Conservation (phyloP, 2,888 invertebrate species). For the Drosophila nr. perissopoda region DNA sequence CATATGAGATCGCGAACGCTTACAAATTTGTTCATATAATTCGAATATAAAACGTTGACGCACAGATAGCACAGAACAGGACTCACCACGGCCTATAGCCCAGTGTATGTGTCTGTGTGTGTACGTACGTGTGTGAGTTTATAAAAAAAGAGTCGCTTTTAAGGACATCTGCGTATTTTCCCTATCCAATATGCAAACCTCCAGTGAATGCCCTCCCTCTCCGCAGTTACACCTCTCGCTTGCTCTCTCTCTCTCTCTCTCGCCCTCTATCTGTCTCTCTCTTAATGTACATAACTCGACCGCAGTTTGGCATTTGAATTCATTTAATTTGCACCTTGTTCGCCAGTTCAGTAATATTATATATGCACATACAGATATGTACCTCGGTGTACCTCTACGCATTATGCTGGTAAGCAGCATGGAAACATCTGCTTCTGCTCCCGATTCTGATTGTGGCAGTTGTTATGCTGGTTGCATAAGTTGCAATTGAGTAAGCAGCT, state of each 20-base stretch:
- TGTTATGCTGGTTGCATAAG: slow-evolving; percentile 38
- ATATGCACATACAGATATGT: slow-evolving; percentile 19
- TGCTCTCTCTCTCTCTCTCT: neutral
- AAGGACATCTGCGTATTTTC: slow-evolving; percentile 82
- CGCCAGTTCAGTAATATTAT: slow-evolving; percentile 66
- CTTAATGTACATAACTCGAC: slow-evolving; percentile 30
- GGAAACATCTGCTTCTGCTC: slow-evolving; percentile 31
- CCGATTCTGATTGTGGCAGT: slow-evolving; percentile 6
- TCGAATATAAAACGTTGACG: slow-evolving; percentile 55
- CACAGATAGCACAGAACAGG: slow-evolving; percentile 49
- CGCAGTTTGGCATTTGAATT: slow-evolving; percentile 70
- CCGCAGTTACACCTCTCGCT: slow-evolving; percentile 11
- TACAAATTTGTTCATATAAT: slow-evolving; percentile 82
- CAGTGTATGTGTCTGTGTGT: slow-evolving; percentile 7
- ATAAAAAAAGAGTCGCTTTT: slow-evolving; percentile 69
- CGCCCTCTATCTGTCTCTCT: slow-evolving; percentile 4
- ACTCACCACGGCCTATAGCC: slow-evolving; percentile 38
- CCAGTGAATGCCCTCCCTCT: slow-evolving; percentile 17
- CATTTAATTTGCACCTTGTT: slow-evolving; percentile 80
- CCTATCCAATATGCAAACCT: slow-evolving; percentile 61
- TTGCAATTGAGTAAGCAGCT: neutral
- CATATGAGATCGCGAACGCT: slow-evolving; percentile 80
- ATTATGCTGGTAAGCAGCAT: slow-evolving; percentile 50
- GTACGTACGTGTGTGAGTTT: slow-evolving; percentile 28
- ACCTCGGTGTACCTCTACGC: slow-evolving; percentile 15